Evolutionary conservation across 2,888 invertebrate species (phyloP).

Genomic region (Limnephilus marmoratus): DNA sequence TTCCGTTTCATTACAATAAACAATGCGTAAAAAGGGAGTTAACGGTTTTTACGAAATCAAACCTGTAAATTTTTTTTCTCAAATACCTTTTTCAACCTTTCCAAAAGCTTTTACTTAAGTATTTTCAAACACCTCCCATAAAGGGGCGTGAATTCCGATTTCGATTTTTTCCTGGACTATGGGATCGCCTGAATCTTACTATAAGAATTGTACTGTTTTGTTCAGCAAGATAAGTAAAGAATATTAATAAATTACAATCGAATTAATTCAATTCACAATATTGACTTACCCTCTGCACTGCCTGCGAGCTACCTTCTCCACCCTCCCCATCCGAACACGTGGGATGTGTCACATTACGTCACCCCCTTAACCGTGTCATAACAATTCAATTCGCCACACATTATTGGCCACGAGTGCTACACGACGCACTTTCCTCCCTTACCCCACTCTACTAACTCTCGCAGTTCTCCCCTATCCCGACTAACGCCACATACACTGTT

Average conservation of each 20-base stretch:
- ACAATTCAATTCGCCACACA: slow-evolving; percentile 48
- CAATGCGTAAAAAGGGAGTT: no score
- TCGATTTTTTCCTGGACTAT: no score
- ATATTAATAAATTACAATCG: not conserved
- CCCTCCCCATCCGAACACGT: not conserved
- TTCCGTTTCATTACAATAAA: no score
- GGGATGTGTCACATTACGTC: not conserved
- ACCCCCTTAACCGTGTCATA: slow-evolving; percentile 20
- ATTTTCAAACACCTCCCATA: no score
- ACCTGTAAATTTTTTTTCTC: no score
- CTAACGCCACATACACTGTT: not conserved
- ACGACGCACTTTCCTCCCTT: not conserved
- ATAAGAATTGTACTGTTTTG: not conserved
- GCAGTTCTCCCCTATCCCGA: not conserved
- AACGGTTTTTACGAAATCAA: no score
- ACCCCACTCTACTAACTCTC: not conserved
- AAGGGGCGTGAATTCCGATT: no score
- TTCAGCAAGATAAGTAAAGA: not conserved
- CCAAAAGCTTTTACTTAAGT: no score
- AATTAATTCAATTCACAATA: not conserved
- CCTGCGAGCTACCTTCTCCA: not conserved
- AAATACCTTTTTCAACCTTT: no score
- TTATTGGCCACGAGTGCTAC: slow-evolving; percentile 30
- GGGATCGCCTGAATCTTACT: no score
- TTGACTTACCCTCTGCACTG: not conserved